A percentile compares a stretch with the other conserved stretches of the same genome.
phyloP scores from a whole-genome alignment of 2,888 invertebrate genomes.

The Sarcophaga caerulescens region DNA sequence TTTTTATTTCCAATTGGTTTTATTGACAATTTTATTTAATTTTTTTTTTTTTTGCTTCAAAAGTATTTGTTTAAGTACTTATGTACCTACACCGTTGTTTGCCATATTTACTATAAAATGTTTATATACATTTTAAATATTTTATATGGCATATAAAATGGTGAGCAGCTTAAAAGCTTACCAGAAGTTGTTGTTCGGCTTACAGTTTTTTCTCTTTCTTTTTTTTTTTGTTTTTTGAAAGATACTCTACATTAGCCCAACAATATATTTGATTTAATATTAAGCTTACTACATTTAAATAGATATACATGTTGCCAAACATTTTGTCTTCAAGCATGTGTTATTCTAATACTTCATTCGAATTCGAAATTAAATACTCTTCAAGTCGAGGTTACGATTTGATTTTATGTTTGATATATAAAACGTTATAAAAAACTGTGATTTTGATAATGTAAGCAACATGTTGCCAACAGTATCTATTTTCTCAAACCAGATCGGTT shows the following conservation, averaged over 20 bases:
- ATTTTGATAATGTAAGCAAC: background rate
- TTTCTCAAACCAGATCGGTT: no score
- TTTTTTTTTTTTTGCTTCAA: background rate
- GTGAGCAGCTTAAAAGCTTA: constrained; percentile 52
- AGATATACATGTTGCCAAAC: background rate
- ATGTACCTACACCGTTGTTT: background rate
- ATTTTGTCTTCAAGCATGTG: background rate
- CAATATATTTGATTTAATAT: background rate
- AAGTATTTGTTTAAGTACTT: background rate
- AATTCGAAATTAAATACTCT: no score
- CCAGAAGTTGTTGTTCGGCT: constrained; percentile 20
- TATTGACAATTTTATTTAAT: constrained; percentile 32
- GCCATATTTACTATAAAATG: background rate
- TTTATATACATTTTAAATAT: background rate
- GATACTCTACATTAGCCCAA: background rate
- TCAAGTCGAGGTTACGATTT: no score
- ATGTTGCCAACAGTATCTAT: background rate
- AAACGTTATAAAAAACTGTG: no score
- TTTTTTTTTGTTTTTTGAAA: background rate
- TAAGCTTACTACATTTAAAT: background rate
- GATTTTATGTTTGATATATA: no score
- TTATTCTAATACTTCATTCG: no score
- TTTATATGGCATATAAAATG: background rate
- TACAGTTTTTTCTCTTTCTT: background rate
- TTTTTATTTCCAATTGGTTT: background rate